These are phyloP conservation scores for Passer domesticus DNA, from an alignment of 2,113 vertebrate genomes.

Conservation along the genomic window DNA sequence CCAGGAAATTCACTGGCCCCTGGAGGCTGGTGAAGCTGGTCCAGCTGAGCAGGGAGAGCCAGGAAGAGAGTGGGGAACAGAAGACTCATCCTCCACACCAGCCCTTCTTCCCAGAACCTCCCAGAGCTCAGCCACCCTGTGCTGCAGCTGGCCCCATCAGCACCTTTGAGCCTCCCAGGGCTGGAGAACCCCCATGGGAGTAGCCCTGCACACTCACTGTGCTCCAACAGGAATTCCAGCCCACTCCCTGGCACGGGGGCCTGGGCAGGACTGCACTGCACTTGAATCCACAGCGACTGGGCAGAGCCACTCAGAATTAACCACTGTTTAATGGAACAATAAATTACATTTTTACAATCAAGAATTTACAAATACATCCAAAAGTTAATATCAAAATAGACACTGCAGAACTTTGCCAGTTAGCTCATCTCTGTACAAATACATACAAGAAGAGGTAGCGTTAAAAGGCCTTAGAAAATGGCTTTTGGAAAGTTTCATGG, in stretches of 20 bases:
- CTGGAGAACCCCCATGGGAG: not conserved
- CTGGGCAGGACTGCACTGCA: not conserved
- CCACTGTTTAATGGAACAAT: conserved; percentile 1
- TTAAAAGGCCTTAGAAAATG: conserved; percentile 5
- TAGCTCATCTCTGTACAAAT: not conserved
- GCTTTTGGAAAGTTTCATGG: not conserved
- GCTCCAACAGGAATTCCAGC: not conserved
- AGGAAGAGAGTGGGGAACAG: not conserved
- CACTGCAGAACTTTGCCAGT: not conserved
- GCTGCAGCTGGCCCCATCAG: not conserved
- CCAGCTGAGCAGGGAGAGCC: not conserved
- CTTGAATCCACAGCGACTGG: fast-evolving
- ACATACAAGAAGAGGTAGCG: conserved; percentile 9
- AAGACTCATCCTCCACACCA: too few relatives aligned
- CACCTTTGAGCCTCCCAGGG: too few relatives aligned
- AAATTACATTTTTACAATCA: conserved; percentile 26
- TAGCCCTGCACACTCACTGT: not conserved
- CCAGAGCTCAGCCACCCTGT: not conserved
- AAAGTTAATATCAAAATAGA: conserved; percentile 46
- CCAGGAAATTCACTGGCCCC: fast-evolving
- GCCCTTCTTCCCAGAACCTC: too few relatives aligned
- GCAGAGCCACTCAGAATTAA: not conserved
- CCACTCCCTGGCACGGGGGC: fast-evolving
- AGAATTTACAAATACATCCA: conserved; percentile 30
- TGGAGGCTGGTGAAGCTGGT: not conserved